Evolutionary conservation across 2,113 vertebrate genomes (phyloP), one percentile per base, ranked within the genome.

Genomic region (Aptenodytes patagonicus): DNA sequence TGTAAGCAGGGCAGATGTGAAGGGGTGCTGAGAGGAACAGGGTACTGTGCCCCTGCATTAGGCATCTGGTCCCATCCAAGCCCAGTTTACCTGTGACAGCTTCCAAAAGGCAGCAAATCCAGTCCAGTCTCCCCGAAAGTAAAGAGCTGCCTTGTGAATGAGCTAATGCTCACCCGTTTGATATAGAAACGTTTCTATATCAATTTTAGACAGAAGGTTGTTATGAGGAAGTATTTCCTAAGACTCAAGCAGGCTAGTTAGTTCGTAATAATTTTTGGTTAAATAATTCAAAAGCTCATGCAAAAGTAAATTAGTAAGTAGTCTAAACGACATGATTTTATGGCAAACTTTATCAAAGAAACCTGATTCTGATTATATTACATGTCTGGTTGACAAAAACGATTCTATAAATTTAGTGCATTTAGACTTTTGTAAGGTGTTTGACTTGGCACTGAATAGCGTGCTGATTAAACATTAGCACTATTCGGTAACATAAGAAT

Each of bases 301-400:
- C 71, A 86, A 77, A 94, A 90, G 85, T 90, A 91, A 92, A 94
- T 94, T 89, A 90, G 72, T 47, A 78, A 97, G 92, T 88, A 87
- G 68, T 55, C 72, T 75, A 90, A 95, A 94, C 2, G 31, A 55
- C 54, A n/a, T 4, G 40, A 20, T 3, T 96, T 94, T 96, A 75
- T 91, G 89, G 75, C 78, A 95, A 93, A 77, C 90, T 91, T 94
- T 91, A 82, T 96, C 81, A 96, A 97, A 96, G 89, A 87, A 83
- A 91, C 49, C 36, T 95, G 87, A 95, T 96, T 84, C 62, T 91
- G 89, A 97, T 96, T 95, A 85, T 91, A 82, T 91, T 95, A 89
- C 55, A 34, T 65, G 66, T 83, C 93, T 95, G 42, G 73, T 70
- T 90, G 83, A 93, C 66, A 85, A 95, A 96, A 94, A 57, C 4